A percentile compares a stretch with the other conserved stretches of the same genome.
Conservation (phyloP, 2,888 invertebrate species). For the Subacronicta megacephala region DNA sequence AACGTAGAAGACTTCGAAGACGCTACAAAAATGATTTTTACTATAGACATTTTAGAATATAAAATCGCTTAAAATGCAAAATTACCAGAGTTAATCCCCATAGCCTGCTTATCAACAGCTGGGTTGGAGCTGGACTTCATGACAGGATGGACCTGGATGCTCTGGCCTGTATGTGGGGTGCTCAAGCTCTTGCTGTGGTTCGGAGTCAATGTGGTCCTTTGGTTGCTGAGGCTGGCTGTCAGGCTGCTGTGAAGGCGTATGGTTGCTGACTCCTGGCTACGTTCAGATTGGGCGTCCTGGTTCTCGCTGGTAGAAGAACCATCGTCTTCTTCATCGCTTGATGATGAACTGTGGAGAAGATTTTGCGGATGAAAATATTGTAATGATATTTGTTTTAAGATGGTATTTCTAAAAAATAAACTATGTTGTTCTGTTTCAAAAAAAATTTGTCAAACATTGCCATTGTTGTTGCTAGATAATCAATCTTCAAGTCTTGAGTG, state of each 20-base stretch:
- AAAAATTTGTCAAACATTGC: no score
- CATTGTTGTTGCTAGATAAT: no score
- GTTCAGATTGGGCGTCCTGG: conserved; percentile 80
- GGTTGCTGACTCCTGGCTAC: conserved; percentile 78
- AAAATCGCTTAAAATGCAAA: background rate
- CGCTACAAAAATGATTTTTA: background rate
- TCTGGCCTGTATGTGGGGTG: conserved; percentile 82
- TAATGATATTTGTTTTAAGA: no score
- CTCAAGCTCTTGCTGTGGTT: conserved; percentile 84
- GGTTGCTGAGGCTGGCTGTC: conserved; percentile 65
- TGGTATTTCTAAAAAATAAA: no score
- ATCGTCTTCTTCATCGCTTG: conserved; percentile 92
- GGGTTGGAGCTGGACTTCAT: conserved; percentile 87
- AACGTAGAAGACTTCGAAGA: background rate
- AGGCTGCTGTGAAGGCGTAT: conserved; percentile 68
- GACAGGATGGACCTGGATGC: conserved; percentile 82
- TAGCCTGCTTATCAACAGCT: conserved; percentile 86
- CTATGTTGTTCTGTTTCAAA: no score
- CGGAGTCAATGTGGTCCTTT: conserved; percentile 72
- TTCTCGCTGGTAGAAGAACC: conserved; percentile 86
- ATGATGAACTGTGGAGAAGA: conserved; percentile 90
- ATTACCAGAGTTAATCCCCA: conserved; percentile 85
- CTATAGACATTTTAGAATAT: conserved; percentile 8
- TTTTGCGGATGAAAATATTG: background rate
- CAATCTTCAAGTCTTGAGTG: no score